Evolutionary conservation across 23 tunicate species (phyloP).

Genomic region (Oikopleura albicans): DNA sequence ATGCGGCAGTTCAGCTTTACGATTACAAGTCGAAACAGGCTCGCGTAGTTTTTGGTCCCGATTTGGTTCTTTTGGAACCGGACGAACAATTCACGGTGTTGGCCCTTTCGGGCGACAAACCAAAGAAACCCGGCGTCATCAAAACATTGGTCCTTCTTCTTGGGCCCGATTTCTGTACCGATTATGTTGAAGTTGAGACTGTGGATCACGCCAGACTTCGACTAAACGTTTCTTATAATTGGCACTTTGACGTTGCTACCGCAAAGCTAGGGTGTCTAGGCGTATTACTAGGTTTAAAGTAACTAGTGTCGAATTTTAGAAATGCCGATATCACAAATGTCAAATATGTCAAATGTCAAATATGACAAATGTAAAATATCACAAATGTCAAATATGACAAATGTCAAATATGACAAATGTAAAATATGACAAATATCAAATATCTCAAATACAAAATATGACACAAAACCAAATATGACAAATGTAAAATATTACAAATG

Average conservation of each 20-base stretch:
- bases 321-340: too few relatives aligned
- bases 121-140: slow-evolving; percentile 67
- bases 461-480: too few relatives aligned
- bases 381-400: too few relatives aligned
- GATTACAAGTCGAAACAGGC: slow-evolving; percentile 82
- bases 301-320: too few relatives aligned
- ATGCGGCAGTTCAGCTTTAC: slow-evolving; percentile 72
- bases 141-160: slow-evolving; percentile 58
- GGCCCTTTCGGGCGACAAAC: slow-evolving; percentile 83
- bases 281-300: too few relatives aligned
- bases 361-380: too few relatives aligned
- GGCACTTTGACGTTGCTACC: slow-evolving; percentile 20
- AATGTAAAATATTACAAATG: too few relatives aligned
- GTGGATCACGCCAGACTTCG: slow-evolving; percentile 85
- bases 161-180: slow-evolving; percentile 95
- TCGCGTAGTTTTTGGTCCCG: slow-evolving; percentile 84
- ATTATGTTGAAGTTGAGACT: slow-evolving; percentile 69
- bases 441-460: too few relatives aligned
- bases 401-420: too few relatives aligned
- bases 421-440: too few relatives aligned
- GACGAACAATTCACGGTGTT: slow-evolving; percentile 92
- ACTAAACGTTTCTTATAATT: slow-evolving; percentile 70
- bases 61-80: slow-evolving; percentile 72
- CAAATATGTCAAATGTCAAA: too few relatives aligned
- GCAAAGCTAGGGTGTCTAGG: too few relatives aligned